Evolutionary conservation across 2,797 vertebrate genomes (phyloP).

Genomic region (Spinibarbus caldwelli): DNA sequence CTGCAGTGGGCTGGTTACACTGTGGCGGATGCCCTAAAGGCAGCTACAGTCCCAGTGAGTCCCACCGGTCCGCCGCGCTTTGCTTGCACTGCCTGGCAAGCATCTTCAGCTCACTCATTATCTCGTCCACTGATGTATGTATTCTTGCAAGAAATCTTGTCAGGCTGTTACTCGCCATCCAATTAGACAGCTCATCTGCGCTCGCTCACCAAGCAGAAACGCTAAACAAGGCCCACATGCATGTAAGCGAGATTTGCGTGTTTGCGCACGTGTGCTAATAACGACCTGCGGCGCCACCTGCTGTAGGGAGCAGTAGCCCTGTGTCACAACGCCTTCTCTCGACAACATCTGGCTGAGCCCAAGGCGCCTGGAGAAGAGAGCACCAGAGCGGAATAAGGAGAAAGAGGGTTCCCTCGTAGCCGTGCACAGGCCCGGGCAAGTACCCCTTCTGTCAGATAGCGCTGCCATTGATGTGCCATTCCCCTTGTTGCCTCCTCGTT

Average conservation of each 20-base stretch:
- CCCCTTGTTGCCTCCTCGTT: constrained; percentile 75
- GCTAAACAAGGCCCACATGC: constrained; percentile 35
- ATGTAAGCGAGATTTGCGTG: constrained; percentile 53
- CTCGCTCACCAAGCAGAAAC: constrained; percentile 46
- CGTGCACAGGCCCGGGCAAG: constrained; percentile 30
- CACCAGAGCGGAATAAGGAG: constrained; percentile 62
- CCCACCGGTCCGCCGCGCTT: constrained; percentile 13
- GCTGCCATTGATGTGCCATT: constrained; percentile 56
- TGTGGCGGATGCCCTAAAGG: constrained; percentile 31
- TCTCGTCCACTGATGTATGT: constrained; percentile 70
- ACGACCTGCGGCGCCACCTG: constrained; percentile 80
- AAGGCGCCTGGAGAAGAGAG: constrained; percentile 52
- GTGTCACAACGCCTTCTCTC: constrained; percentile 54
- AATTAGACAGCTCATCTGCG: constrained; percentile 72
- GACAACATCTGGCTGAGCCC: constrained; percentile 63
- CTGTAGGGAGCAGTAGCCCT: constrained; percentile 63
- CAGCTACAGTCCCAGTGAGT: constrained; percentile 28
- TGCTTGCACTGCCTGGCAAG: constrained; percentile 62
- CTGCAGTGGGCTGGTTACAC: constrained; percentile 9
- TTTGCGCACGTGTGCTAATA: constrained; percentile 68
- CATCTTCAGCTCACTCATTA: constrained; percentile 79
- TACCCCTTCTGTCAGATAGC: constrained; percentile 65
- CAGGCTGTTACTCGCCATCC: constrained; percentile 79
- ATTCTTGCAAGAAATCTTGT: constrained; percentile 84
- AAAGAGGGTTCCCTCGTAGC: constrained; percentile 41